Conservation (phyloP, 1,140 invertebrate species). For the Stratiolaelaps scimitus region DNA sequence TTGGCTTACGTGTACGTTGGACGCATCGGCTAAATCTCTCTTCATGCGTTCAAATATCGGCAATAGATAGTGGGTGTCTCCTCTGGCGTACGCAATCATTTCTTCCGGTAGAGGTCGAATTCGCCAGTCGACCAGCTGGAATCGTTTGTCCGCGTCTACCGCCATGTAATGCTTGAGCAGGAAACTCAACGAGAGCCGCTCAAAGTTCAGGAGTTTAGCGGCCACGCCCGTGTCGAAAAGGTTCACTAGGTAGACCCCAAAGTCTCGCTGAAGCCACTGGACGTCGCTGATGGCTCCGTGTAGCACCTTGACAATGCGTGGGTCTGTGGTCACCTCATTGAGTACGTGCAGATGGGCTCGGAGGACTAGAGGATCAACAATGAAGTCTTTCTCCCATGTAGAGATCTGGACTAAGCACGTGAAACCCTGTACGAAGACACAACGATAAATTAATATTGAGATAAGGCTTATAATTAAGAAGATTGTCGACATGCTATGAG, state of each 20-base stretch:
- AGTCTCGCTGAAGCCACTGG: conserved; percentile 86
- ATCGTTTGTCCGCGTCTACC: conserved; percentile 69
- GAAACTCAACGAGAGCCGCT: conserved; percentile 60
- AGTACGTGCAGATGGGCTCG: conserved; percentile 66
- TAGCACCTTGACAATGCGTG: conserved; percentile 81
- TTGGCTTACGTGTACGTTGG: conserved; percentile 53
- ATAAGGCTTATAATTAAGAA: not conserved
- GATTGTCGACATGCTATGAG: no score
- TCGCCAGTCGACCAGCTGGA: conserved; percentile 91
- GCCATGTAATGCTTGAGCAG: conserved; percentile 66
- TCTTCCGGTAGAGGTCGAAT: conserved; percentile 73
- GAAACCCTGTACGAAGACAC: conserved; percentile 67
- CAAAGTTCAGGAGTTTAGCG: conserved; percentile 57
- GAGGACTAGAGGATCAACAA: conserved; percentile 74
- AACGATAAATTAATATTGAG: conserved; percentile 53
- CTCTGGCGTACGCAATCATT: conserved; percentile 72
- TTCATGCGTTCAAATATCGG: conserved; percentile 75
- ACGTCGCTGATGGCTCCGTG: conserved; percentile 84
- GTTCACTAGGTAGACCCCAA: conserved; percentile 87
- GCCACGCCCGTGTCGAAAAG: conserved; percentile 94
- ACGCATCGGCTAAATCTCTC: conserved; percentile 58
- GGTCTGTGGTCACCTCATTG: conserved; percentile 84
- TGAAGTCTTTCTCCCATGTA: conserved; percentile 67
- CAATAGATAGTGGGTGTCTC: conserved; percentile 89
- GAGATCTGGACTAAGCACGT: conserved; percentile 70